These are phyloP conservation scores for Malurus alboscapulatus DNA, from an alignment of 2,113 vertebrate genomes.

Conservation along the genomic window DNA sequence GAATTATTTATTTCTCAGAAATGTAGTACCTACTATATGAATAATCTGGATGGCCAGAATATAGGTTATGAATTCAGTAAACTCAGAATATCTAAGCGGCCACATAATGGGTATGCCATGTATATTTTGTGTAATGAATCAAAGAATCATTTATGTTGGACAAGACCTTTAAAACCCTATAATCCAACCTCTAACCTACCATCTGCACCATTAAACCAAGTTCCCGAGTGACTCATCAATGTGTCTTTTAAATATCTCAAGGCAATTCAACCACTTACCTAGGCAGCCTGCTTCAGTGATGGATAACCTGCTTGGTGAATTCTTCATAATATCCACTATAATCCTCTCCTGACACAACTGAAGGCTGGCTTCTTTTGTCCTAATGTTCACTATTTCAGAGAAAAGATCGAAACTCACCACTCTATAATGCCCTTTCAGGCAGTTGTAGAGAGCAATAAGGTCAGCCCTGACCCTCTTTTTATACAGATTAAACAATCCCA, in stretches of 20 bases:
- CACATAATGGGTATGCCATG: not conserved
- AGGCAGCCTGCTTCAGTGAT: not conserved
- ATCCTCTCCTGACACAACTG: not conserved
- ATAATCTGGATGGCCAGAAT: not conserved
- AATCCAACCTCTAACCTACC: not conserved
- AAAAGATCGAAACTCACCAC: not conserved
- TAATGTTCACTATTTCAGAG: not conserved
- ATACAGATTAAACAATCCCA: not conserved
- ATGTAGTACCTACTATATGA: not conserved
- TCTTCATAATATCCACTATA: not conserved
- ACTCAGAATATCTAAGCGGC: not conserved
- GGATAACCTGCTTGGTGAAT: accelerated
- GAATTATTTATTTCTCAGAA: not conserved
- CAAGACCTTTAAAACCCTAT: not conserved
- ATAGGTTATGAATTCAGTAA: not conserved
- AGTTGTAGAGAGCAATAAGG: not conserved
- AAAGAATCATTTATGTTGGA: not conserved
- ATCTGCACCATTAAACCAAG: not conserved
- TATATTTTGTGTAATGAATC: not conserved
- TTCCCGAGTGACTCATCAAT: not conserved
- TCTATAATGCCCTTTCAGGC: too few species aligned
- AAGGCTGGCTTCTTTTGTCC: not conserved
- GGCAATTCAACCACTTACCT: not conserved
- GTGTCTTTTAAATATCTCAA: not conserved
- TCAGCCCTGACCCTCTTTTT: not conserved